Evolutionary conservation across 1,140 invertebrate species (phyloP).

Genomic region (Tetragnatha versicolor): DNA sequence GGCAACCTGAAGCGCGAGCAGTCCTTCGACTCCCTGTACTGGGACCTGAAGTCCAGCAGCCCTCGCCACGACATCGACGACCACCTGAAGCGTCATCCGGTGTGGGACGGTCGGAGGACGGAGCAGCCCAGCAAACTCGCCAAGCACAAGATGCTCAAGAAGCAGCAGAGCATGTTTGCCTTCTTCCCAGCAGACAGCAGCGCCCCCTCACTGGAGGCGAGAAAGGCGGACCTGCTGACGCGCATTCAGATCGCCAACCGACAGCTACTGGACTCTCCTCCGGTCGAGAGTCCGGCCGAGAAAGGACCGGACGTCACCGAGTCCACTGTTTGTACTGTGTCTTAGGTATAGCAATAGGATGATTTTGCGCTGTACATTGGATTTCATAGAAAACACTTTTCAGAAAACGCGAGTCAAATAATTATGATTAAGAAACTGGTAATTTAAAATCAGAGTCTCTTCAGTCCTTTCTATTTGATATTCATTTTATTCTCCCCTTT

Average conservation of each 20-base stretch:
- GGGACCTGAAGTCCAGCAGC: constrained; percentile 52
- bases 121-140: constrained; percentile 42
- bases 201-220: constrained; percentile 12
- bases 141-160: constrained; percentile 60
- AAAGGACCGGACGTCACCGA: constrained; percentile 30
- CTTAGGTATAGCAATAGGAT: too few species aligned
- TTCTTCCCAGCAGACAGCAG: constrained; percentile 43
- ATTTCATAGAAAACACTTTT: too few species aligned
- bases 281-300: neutral
- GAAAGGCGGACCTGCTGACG: constrained; percentile 30
- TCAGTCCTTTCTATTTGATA: too few species aligned
- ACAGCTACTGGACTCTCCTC: constrained; percentile 19
- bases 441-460: too few species aligned
- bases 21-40: constrained; percentile 60
- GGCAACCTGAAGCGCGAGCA: constrained; percentile 59
- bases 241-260: constrained; percentile 35
- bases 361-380: too few species aligned
- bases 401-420: too few species aligned
- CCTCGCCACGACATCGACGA: constrained; percentile 49
- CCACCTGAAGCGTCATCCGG: constrained; percentile 36
- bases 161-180: constrained; percentile 60
- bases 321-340: constrained; percentile 40
- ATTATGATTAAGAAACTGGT: too few species aligned
- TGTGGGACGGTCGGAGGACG: constrained; percentile 48
- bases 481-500: too few species aligned